phyloP scores from a whole-genome alignment of 2,797 vertebrate genomes.

The Delichon dasypus region DNA sequence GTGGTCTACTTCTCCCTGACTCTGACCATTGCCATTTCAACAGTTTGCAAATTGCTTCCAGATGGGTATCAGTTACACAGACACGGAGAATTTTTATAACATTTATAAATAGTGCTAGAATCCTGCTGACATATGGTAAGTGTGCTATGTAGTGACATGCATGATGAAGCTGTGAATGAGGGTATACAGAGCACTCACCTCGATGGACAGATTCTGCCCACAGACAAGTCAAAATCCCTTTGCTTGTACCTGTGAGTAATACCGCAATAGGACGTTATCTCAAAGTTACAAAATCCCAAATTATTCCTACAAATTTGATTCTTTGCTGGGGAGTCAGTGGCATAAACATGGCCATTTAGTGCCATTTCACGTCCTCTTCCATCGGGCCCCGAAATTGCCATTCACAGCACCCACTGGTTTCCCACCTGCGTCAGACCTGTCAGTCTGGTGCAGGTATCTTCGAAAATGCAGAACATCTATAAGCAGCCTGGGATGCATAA shows the following conservation, averaged over 20 bases:
- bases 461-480: neutral
- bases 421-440: neutral
- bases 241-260: neutral
- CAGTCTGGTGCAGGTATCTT: neutral
- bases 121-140: neutral
- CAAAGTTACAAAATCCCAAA: neutral
- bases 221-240: neutral
- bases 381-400: neutral
- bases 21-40: slow-evolving; percentile 58
- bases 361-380: neutral
- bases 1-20: slow-evolving; percentile 55
- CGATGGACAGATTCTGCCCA: fast-evolving
- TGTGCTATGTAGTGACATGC: neutral
- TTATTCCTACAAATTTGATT: neutral
- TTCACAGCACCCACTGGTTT: neutral
- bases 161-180: fast-evolving
- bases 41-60: slow-evolving; percentile 76
- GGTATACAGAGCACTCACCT: neutral
- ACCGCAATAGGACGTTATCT: neutral
- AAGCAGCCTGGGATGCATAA: neutral
- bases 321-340: neutral
- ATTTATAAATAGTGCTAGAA: slow-evolving; percentile 65
- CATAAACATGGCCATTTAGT: neutral
- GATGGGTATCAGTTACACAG: slow-evolving; percentile 70
- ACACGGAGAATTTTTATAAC: slow-evolving; percentile 49